Conservation (phyloP, 2,797 vertebrate genomes). For the Sebastolobus altivelis region DNA sequence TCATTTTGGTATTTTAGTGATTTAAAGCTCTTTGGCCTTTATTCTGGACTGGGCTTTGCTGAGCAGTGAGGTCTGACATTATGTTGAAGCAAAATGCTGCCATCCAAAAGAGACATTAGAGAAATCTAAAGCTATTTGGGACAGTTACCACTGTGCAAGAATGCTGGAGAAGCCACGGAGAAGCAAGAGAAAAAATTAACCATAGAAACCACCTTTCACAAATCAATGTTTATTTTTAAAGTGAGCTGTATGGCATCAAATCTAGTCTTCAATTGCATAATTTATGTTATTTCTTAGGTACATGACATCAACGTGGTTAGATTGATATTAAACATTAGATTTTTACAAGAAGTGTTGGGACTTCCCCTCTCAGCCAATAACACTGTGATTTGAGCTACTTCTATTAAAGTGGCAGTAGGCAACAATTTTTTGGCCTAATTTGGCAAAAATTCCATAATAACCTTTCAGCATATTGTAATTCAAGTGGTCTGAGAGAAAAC, state of each 20-base stretch:
- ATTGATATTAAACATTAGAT: not conserved
- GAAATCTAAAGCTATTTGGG: not conserved
- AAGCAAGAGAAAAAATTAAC: not conserved
- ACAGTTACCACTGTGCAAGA: not conserved
- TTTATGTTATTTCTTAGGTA: not conserved
- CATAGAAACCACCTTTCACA: not conserved
- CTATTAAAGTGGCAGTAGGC: too few species aligned
- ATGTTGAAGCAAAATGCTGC: constrained; percentile 10
- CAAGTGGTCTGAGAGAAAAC: too few species aligned
- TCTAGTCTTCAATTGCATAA: not conserved
- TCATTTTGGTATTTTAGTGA: not conserved
- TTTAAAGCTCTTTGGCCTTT: not conserved
- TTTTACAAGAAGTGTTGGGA: not conserved
- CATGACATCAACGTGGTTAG: not conserved
- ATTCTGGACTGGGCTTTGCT: not conserved
- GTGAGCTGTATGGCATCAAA: not conserved
- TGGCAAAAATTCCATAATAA: too few species aligned
- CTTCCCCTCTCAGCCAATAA: not conserved
- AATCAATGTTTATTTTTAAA: not conserved
- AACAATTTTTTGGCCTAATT: too few species aligned
- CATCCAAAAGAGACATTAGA: not conserved
- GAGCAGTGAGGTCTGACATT: not conserved
- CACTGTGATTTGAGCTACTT: not conserved
- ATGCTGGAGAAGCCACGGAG: not conserved
- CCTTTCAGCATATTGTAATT: too few species aligned